Percentiles rank a stretch among this genome's conserved stretches.
phyloP scores from a whole-genome alignment of 1,140 invertebrate genomes.

The Drosophila setifemur region DNA sequence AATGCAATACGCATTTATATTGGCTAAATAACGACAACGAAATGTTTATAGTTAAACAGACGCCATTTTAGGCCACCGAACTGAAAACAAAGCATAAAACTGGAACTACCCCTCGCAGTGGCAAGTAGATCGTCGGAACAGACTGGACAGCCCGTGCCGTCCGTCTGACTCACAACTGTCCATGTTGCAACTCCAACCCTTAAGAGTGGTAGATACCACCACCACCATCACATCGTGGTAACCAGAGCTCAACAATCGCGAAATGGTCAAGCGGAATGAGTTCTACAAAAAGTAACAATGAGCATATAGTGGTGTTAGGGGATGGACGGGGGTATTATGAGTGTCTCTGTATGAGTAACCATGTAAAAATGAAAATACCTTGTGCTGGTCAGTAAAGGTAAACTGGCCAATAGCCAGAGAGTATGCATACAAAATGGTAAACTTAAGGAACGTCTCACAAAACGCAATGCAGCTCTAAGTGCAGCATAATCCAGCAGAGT shows the following conservation, averaged over 20 bases:
- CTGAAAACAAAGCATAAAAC: conserved; percentile 10
- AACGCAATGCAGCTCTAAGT: conserved; percentile 18
- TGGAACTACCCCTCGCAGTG: conserved; percentile 43
- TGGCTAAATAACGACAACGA: not conserved
- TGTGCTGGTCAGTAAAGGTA: conserved; percentile 65
- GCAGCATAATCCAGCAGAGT: conserved; percentile 40
- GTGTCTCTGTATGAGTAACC: not conserved
- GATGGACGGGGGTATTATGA: conserved; percentile 1
- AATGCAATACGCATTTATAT: not conserved
- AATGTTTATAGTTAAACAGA: conserved; percentile 1
- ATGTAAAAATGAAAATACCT: conserved; percentile 10
- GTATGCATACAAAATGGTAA: conserved; percentile 44
- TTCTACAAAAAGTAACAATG: conserved; percentile 37
- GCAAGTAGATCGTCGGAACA: conserved; percentile 42
- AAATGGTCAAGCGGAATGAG: conserved; percentile 55
- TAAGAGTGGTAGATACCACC: conserved; percentile 17
- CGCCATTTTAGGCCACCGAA: conserved; percentile 51
- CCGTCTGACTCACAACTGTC: conserved; percentile 38
- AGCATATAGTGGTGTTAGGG: conserved; percentile 6
- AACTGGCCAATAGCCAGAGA: conserved; percentile 49
- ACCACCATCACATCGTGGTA: conserved; percentile 6
- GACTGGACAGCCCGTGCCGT: conserved; percentile 19
- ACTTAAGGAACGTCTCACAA: conserved; percentile 1
- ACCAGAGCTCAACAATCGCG: conserved; percentile 7
- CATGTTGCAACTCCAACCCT: conserved; percentile 39